Evolutionary conservation across 2,888 invertebrate species (phyloP).

Genomic region (Acleris laterana): DNA sequence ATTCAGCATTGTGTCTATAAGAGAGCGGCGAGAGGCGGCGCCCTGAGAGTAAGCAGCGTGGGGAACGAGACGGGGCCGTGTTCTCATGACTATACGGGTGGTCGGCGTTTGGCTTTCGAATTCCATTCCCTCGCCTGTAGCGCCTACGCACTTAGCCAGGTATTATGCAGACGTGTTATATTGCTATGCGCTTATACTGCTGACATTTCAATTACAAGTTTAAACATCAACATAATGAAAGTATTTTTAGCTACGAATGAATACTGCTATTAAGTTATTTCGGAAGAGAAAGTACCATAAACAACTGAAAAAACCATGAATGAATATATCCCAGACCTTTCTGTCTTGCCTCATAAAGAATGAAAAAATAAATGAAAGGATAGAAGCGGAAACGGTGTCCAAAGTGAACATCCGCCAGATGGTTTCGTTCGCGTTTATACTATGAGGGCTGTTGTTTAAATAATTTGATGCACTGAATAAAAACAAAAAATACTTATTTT

Average conservation of each 20-base stretch:
- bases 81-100: slow-evolving; percentile 83
- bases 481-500: slow-evolving; percentile 18
- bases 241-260: neutral
- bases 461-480: slow-evolving; percentile 32
- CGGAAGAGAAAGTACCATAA: slow-evolving; percentile 27
- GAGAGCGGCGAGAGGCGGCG: slow-evolving; percentile 80
- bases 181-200: slow-evolving; percentile 10
- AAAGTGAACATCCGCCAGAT: slow-evolving; percentile 83
- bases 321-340: slow-evolving; percentile 63
- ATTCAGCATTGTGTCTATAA: slow-evolving; percentile 75
- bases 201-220: neutral
- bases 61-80: slow-evolving; percentile 78
- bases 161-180: slow-evolving; percentile 28
- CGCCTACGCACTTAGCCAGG: slow-evolving; percentile 66
- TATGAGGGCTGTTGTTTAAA: slow-evolving; percentile 26
- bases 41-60: slow-evolving; percentile 69
- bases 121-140: slow-evolving; percentile 81
- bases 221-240: neutral
- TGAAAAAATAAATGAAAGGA: slow-evolving; percentile 73
- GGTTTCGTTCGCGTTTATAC: slow-evolving; percentile 58
- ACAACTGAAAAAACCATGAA: slow-evolving; percentile 56
- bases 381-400: slow-evolving; percentile 76
- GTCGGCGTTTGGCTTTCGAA: slow-evolving; percentile 83
- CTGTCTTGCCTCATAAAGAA: slow-evolving; percentile 68
- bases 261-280: slow-evolving; percentile 36